Conservation (phyloP, 2,113 vertebrate species). For the Colius striatus region DNA sequence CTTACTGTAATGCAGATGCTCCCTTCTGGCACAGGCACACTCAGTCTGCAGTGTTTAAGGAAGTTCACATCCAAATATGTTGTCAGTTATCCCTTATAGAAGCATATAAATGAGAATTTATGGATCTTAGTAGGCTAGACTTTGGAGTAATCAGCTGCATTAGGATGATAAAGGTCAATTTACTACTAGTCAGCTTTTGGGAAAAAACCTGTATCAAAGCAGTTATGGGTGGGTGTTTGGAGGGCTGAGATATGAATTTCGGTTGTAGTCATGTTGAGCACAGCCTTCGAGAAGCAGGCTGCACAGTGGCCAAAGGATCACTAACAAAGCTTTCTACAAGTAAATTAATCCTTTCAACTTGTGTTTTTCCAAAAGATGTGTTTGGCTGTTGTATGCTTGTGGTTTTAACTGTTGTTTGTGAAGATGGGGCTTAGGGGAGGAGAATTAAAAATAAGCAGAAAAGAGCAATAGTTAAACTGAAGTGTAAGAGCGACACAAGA, state of each 20-base stretch:
- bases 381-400: neutral
- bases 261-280: neutral
- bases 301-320: neutral
- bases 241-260: neutral
- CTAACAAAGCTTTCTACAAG: neutral
- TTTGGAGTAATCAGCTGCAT: neutral
- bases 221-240: neutral
- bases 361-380: neutral
- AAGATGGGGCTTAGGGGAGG: neutral
- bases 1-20: neutral
- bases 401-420: neutral
- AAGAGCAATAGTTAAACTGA: neutral
- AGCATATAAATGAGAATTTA: neutral
- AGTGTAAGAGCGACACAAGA: neutral
- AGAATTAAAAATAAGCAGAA: neutral
- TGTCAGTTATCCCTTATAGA: neutral
- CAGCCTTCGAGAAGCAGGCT: neutral
- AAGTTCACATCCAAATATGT: neutral
- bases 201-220: neutral
- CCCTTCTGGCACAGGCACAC: neutral
- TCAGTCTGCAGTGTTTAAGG: neutral
- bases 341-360: neutral
- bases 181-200: neutral
- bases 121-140: neutral
- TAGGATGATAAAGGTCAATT: neutral